Percentiles rank a stretch among this genome's conserved stretches.
Conservation (phyloP, 2,888 invertebrate species). For the Perdita meconis region DNA sequence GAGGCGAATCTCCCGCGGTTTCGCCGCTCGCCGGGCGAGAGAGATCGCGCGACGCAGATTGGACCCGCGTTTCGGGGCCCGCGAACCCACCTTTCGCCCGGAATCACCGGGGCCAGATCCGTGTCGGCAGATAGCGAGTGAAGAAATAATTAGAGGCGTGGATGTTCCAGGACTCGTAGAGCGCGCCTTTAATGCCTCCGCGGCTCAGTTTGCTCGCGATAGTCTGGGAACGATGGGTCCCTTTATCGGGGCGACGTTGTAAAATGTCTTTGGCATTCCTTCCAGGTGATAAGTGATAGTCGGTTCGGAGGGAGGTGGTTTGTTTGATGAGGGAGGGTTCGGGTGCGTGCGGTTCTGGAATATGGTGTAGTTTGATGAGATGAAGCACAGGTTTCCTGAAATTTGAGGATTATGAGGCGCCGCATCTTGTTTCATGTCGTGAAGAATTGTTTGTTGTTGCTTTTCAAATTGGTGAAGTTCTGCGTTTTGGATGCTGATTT, state of each 20-base stretch:
- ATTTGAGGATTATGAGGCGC: no score
- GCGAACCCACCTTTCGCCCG: slow-evolving; percentile 16
- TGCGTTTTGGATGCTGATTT: no score
- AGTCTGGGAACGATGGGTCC: slow-evolving; percentile 1
- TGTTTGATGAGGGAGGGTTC: no score
- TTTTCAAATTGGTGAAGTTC: no score
- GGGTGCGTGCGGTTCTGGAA: no score
- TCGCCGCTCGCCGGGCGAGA: not conserved
- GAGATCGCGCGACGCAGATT: slow-evolving; percentile 49
- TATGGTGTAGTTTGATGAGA: no score
- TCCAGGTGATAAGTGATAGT: slow-evolving; percentile 11
- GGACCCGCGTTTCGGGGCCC: slow-evolving; percentile 16
- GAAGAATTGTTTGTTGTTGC: no score
- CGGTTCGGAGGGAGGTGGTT: not conserved
- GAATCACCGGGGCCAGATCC: slow-evolving; percentile 20
- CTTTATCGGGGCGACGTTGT: slow-evolving; percentile 17
- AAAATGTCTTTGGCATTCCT: slow-evolving; percentile 9
- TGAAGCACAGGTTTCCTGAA: no score
- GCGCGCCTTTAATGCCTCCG: slow-evolving; percentile 12
- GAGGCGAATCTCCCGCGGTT: slow-evolving; percentile 30
- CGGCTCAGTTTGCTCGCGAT: slow-evolving; percentile 16
- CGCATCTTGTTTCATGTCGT: no score
- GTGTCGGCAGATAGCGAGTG: slow-evolving; percentile 35
- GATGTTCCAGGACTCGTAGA: slow-evolving; percentile 26
- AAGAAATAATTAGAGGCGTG: slow-evolving; percentile 52